Evolutionary conservation across 2,797 vertebrate species (phyloP).

Genomic region (Thunnus albacares): DNA sequence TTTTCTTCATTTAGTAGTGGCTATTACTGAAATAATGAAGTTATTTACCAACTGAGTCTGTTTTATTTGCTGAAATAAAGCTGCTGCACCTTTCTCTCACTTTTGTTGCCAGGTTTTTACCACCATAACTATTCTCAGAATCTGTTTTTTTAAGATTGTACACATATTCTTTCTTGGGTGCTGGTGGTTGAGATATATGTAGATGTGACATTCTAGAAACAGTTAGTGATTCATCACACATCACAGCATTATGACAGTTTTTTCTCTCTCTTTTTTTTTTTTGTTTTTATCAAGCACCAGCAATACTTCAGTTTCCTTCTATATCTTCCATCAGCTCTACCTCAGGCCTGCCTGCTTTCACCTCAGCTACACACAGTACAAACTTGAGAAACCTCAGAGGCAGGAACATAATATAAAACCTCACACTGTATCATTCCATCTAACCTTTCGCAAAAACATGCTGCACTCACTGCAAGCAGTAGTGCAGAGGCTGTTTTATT

Average conservation of each 20-base stretch:
- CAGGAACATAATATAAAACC: conserved; percentile 56
- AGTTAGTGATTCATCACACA: conserved; percentile 71
- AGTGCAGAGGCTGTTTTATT: conserved; percentile 17
- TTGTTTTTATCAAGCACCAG: conserved; percentile 5
- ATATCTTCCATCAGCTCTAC: conserved; percentile 64
- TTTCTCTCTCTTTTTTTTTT: not conserved
- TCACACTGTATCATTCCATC: conserved; percentile 59
- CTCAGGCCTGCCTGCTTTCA: conserved; percentile 41
- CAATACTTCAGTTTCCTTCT: conserved; percentile 52
- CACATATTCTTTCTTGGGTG: conserved; percentile 10
- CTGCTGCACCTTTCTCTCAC: not conserved
- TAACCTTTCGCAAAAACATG: conserved; percentile 50
- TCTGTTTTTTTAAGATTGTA: conserved; percentile 15
- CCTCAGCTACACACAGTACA: conserved; percentile 11
- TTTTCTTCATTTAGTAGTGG: not conserved
- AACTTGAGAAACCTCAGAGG: conserved; percentile 65
- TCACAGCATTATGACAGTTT: conserved; percentile 59
- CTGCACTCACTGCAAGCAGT: conserved; percentile 18
- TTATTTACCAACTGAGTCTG: not conserved
- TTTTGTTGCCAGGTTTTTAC: conserved; percentile 25
- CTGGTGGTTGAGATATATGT: conserved; percentile 51
- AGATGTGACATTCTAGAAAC: conserved; percentile 43
- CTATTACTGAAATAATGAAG: not conserved
- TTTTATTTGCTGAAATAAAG: conserved; percentile 25
- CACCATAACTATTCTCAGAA: conserved; percentile 68